Conservation (phyloP, 2,113 vertebrate genomes). For the Lamprologus tigripictilis region DNA sequence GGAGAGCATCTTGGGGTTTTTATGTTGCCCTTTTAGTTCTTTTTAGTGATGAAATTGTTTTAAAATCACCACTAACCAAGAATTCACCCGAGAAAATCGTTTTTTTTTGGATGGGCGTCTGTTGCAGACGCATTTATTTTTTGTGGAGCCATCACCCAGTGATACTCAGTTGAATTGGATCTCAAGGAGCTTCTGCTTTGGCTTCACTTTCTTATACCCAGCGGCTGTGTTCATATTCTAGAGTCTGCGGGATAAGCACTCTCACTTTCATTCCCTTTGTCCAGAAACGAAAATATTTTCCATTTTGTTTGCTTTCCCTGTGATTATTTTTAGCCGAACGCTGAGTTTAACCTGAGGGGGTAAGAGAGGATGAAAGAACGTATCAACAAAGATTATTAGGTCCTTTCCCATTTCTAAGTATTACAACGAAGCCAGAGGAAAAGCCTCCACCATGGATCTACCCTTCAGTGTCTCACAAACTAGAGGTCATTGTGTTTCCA, state of each 20-base stretch:
- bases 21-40: neutral
- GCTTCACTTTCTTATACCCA: neutral
- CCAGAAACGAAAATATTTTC: neutral
- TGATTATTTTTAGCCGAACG: neutral
- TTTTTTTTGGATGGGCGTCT: neutral
- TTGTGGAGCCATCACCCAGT: neutral
- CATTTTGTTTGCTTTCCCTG: neutral
- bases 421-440: neutral
- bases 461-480: neutral
- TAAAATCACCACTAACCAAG: accelerated
- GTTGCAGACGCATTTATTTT: neutral
- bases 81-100: accelerated
- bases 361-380: neutral
- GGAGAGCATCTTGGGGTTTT: neutral
- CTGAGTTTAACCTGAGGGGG: neutral
- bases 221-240: neutral
- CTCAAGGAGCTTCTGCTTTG: neutral
- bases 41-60: neutral
- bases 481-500: neutral
- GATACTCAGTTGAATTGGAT: neutral
- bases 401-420: neutral
- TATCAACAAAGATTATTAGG: neutral
- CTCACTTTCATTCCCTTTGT: neutral
- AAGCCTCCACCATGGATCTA: neutral
- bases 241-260: neutral